Conservation (phyloP, 2,888 invertebrate genomes). For the Calameuta pallipes region DNA sequence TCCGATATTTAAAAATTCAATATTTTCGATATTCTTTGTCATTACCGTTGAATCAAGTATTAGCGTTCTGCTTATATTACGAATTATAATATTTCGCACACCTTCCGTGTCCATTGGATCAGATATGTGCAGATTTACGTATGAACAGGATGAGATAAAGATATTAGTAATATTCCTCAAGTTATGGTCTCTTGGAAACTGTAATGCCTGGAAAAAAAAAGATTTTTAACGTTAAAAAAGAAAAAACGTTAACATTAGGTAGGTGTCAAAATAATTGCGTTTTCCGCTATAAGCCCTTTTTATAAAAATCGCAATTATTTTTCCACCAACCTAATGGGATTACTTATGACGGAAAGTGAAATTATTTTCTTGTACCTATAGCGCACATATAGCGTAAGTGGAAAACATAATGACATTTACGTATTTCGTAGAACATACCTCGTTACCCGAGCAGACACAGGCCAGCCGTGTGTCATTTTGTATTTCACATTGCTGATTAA, state of each 20-base stretch:
- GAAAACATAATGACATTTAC: neutral
- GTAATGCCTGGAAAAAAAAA: conserved; percentile 42
- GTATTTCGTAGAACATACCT: conserved; percentile 32
- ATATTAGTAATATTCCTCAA: conserved; percentile 43
- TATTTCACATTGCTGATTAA: conserved; percentile 40
- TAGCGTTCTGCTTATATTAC: conserved; percentile 44
- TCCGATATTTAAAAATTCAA: conserved; percentile 41
- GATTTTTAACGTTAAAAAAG: no score
- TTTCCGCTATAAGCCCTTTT: no score
- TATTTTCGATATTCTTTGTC: conserved; percentile 27
- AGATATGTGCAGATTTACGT: conserved; percentile 40
- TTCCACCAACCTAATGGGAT: neutral
- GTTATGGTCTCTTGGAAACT: conserved; percentile 38
- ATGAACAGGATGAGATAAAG: conserved; percentile 38
- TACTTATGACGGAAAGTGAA: neutral
- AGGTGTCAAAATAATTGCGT: no score
- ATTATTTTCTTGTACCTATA: neutral
- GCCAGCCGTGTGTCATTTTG: conserved; percentile 29
- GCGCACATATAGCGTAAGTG: neutral
- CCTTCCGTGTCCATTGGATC: conserved; percentile 34
- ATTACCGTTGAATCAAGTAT: conserved; percentile 35
- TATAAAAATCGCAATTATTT: no score
- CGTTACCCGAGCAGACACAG: conserved; percentile 41
- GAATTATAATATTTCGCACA: conserved; percentile 40
- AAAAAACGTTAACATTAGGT: neutral